These are phyloP conservation scores for Xiphophorus couchianus DNA, from an alignment of 2,113 vertebrate genomes.

Conservation along the genomic window DNA sequence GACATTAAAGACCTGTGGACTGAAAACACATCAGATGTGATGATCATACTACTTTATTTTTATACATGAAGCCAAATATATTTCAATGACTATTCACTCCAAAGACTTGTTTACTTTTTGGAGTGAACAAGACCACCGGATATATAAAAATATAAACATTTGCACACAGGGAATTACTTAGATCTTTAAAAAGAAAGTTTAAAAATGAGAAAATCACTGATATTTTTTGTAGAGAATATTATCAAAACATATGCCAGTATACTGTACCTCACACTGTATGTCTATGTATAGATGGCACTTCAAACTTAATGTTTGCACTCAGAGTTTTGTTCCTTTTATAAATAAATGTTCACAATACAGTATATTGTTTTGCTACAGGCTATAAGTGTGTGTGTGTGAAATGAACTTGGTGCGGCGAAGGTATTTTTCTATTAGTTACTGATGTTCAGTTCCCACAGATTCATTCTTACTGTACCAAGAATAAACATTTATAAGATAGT, in stretches of 20 bases:
- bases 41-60: slow-evolving; percentile 57
- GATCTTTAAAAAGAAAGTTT: slow-evolving; percentile 22
- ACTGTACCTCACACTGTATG: slow-evolving; percentile 32
- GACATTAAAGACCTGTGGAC: slow-evolving; percentile 28
- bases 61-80: slow-evolving; percentile 72
- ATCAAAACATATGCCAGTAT: slow-evolving; percentile 60
- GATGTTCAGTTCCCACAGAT: slow-evolving; percentile 46
- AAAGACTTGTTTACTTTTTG: slow-evolving; percentile 63
- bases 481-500: slow-evolving; percentile 72
- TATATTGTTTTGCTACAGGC: slow-evolving; percentile 48
- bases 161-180: slow-evolving; percentile 59
- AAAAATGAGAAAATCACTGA: slow-evolving; percentile 46
- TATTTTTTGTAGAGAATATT: slow-evolving; percentile 70
- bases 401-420: slow-evolving; percentile 58
- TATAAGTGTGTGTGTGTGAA: slow-evolving; percentile 41
- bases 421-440: slow-evolving; percentile 74
- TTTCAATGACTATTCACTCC: slow-evolving; percentile 56
- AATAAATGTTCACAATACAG: slow-evolving; percentile 24
- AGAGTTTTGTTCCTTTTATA: slow-evolving; percentile 22
- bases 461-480: slow-evolving; percentile 57
- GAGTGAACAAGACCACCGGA: slow-evolving; percentile 20
- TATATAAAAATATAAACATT: slow-evolving; percentile 52
- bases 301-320: slow-evolving; percentile 42
- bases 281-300: slow-evolving; percentile 50
- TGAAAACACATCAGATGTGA: slow-evolving; percentile 23